Evolutionary conservation across 2,113 vertebrate genomes (phyloP).

Genomic region (Pogonocichla stellata): DNA sequence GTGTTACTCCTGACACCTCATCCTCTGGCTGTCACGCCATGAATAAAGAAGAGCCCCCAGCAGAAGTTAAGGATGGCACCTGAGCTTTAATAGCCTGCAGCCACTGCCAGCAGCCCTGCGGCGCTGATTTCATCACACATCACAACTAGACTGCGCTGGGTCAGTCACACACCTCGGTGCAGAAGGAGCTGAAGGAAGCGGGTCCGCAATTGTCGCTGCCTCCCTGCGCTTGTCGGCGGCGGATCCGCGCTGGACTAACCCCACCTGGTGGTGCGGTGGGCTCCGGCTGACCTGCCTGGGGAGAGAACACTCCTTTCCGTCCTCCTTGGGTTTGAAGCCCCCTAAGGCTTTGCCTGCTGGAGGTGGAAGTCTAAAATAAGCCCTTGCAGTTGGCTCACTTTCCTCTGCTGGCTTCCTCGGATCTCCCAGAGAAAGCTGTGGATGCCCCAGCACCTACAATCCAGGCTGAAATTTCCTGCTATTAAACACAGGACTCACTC

Average conservation of each 20-base stretch:
- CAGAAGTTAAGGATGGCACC: conserved; percentile 30
- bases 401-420: background rate
- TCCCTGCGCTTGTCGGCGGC: background rate
- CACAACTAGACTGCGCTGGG: conserved; percentile 33
- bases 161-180: background rate
- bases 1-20: conserved; percentile 63
- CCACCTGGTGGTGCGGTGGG: conserved; percentile 50
- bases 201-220: background rate
- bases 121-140: conserved; percentile 51
- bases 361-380: conserved; percentile 18
- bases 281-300: background rate
- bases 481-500: background rate
- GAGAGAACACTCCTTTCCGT: background rate
- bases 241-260: conserved; percentile 50
- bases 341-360: conserved; percentile 2
- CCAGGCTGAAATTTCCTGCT: background rate
- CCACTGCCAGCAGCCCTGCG: conserved; percentile 45
- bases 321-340: background rate
- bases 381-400: background rate
- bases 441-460: background rate
- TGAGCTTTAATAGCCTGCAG: conserved; percentile 58
- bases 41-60: conserved; percentile 41
- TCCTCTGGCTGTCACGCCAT: conserved; percentile 25
- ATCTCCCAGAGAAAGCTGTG: background rate
- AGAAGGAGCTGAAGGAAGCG: background rate